Conservation (phyloP, 2,113 vertebrate species). For the Setophaga coronata region DNA sequence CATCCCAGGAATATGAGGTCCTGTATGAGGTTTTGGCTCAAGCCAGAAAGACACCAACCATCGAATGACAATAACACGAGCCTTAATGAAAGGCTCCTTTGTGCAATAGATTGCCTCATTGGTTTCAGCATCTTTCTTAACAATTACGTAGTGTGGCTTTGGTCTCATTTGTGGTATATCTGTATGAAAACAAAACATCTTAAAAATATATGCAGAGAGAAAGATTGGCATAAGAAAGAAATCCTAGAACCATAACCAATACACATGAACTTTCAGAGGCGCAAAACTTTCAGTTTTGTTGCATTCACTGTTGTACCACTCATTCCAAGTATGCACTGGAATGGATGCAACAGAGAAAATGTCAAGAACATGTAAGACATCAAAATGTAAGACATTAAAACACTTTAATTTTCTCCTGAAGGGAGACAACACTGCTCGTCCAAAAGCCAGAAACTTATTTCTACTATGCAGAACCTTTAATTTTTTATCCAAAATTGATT, state of each 20-base stretch:
- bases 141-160: constrained; percentile 91
- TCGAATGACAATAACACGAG: constrained; percentile 95
- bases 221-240: background rate
- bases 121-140: constrained; percentile 92
- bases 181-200: constrained; percentile 54
- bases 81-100: constrained; percentile 96
- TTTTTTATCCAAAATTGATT: background rate
- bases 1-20: constrained; percentile 91
- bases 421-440: background rate
- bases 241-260: background rate
- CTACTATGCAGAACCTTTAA: background rate
- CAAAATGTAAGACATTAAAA: background rate
- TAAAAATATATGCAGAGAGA: background rate
- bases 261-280: background rate
- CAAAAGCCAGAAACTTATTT: background rate
- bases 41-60: constrained; percentile 99
- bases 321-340: background rate
- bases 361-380: background rate
- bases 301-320: background rate
- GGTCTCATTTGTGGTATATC: constrained; percentile 93
- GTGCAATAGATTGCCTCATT: constrained; percentile 92
- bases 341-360: background rate
- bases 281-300: background rate
- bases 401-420: background rate
- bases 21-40: constrained; percentile 89